A percentile compares a stretch with the other conserved stretches of the same genome.
phyloP scores from a whole-genome alignment of 2,888 invertebrate species.

The Eucera pruinosa region DNA sequence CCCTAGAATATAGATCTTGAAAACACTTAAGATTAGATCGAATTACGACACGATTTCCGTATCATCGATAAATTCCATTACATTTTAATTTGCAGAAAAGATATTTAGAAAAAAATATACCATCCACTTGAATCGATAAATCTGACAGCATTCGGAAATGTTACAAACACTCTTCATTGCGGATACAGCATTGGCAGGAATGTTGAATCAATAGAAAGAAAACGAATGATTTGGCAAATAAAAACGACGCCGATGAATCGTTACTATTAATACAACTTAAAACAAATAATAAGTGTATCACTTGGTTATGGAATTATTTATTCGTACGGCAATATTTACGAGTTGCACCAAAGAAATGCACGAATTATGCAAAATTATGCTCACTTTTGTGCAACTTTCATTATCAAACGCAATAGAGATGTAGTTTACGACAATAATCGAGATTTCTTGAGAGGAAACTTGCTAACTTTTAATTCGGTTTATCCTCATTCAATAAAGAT shows the following conservation, averaged over 20 bases:
- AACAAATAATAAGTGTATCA: neutral
- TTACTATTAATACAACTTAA: constrained; percentile 9
- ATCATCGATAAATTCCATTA: neutral
- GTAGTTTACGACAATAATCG: neutral
- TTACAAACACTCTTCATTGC: neutral
- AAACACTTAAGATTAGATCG: neutral
- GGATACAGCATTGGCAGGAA: constrained; percentile 13
- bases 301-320: too few species aligned
- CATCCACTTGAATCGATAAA: constrained; percentile 23
- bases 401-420: neutral
- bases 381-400: neutral
- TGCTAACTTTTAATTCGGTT: neutral
- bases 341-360: neutral
- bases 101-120: too few species aligned
- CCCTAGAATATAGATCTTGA: too few species aligned
- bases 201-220: constrained; percentile 14
- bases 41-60: constrained; percentile 4
- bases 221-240: neutral
- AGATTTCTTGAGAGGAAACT: neutral
- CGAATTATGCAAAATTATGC: neutral
- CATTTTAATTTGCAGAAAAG: too few species aligned
- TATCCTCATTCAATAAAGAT: neutral
- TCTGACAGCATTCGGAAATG: constrained; percentile 24
- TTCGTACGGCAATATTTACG: neutral
- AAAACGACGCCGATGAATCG: neutral